Base-by-base conservation (phyloP, 1,140 invertebrate species). In the Caenorhabditis inopinata region DNA sequence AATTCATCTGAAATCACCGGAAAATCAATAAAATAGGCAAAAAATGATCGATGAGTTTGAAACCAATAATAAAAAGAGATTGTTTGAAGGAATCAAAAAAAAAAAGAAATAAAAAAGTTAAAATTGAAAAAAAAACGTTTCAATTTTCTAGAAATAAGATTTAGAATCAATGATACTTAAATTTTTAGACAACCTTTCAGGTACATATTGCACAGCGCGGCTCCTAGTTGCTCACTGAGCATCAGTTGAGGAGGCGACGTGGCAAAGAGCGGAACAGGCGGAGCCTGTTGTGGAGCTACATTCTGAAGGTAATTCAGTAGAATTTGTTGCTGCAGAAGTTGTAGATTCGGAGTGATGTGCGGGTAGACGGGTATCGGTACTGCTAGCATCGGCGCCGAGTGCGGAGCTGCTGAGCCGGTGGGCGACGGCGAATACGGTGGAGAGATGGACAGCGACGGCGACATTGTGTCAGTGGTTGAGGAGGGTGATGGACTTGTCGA, bases 11-110 rank as follows among this genome's bases (percentile, higher is more conserved):
- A n/a, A n/a, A n/a, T n/a, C n/a, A n/a, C n/a, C n/a, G n/a, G n/a
- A n/a, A n/a, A n/a, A n/a, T n/a, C n/a, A 42, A 42, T 14, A 42
- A 42, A 42, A 42, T 42, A 7, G 38, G n/a, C 21, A 68, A 29
- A 68, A 42, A 68, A 18, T 42, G 38, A 21, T 6, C 14, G 7
- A 1, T 3, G n/a, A 38, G 1, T 68, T 68, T 23, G 32, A 42
- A 68, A 29, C 58, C 25, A 42, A 58, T 32, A 32, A 68, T 68
- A 68, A 68, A 42, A 58, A 38, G 32, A 68, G 58, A 68, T 68
- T 38, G 58, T 23, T 25, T 29, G 29, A n/a, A 58, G n/a, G 23
- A 68, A 12, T 11, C n/a, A 32, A 5, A 29, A 58, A 32, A 25
- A 9, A 25, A 11, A 25, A 7, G 49, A 58, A 32, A 58, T 2